Evolutionary conservation across 2,797 vertebrate genomes (phyloP), one percentile per base, ranked within the genome.

Genomic region (Pangasius mekongensis): DNA sequence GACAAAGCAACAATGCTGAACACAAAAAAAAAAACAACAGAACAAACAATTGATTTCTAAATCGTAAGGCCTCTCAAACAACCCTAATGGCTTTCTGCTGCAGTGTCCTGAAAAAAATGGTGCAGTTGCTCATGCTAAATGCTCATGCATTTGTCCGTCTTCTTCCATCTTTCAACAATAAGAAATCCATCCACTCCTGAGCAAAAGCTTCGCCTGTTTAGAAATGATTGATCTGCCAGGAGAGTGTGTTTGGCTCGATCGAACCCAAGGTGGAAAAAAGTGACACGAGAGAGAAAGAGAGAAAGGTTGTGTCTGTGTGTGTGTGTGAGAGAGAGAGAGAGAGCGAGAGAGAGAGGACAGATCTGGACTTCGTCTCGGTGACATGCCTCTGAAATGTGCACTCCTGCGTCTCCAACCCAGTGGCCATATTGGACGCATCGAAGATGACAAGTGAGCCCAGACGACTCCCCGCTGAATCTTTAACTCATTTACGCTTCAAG

Each of bases 211-310:
- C 39, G 14, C 13, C 89, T 73, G 86, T 85, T 89, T 77, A 81
- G 54, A 87, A 73, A 89, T 84, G 66, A 89, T 89, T 73, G 86
- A 89, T 89, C 56, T 87, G 83, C 86, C 74, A 84, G 85, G 62
- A 78, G 64, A 87, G 86, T 54, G 66, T 85, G 89, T 81, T 47
- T 67, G 83, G 69, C 74, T 84, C 83, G 64, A 87, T 89, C 73
- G 77, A 85, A 78, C 49, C 54, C 60, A 81, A 49, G 47, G 60
- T 58, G 58, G 56, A 56, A 88, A 60, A 5, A 71, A 14, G 36
- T 83, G 86, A 39, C 49, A 73, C 22, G 39, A 27, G 36, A 36
- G n/a, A 49, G 24, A 66, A 86, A 24, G 49, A 80, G 33, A 39
- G 77, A 80, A 22, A 33, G 13, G 9, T 33, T 74, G 20, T 74